These are phyloP conservation scores for Pantherophis alleghaniensis DNA, from an alignment of 2,797 vertebrate genomes.

Conservation along the genomic window DNA sequence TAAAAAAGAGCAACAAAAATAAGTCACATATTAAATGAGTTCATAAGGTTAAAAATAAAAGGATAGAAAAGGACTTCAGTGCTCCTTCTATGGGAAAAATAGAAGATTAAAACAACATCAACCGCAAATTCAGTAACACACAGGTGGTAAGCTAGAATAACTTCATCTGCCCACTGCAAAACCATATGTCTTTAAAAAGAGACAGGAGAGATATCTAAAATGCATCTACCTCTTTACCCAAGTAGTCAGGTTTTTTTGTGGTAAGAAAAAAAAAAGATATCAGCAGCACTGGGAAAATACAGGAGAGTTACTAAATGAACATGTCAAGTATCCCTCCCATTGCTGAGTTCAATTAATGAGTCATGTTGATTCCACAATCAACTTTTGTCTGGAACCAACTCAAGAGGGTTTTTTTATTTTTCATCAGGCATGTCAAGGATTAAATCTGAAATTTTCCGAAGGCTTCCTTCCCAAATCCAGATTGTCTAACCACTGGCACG, in stretches of 20 bases:
- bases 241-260: neutral
- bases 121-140: neutral
- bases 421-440: neutral
- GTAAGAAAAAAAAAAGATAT: neutral
- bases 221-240: neutral
- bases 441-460: neutral
- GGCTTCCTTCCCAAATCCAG: neutral
- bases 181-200: neutral
- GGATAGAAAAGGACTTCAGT: neutral
- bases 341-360: neutral
- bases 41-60: neutral
- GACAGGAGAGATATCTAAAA: neutral
- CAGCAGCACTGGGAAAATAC: neutral
- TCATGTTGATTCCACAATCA: neutral
- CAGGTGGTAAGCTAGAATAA: neutral
- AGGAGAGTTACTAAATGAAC: neutral
- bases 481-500: neutral
- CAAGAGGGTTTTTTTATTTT: neutral
- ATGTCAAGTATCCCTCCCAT: neutral
- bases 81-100: neutral
- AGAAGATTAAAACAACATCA: neutral
- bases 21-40: neutral
- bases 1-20: neutral
- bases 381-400: neutral
- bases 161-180: neutral